phyloP scores from a whole-genome alignment of 2,113 vertebrate genomes.

The Halichoeres trimaculatus region DNA sequence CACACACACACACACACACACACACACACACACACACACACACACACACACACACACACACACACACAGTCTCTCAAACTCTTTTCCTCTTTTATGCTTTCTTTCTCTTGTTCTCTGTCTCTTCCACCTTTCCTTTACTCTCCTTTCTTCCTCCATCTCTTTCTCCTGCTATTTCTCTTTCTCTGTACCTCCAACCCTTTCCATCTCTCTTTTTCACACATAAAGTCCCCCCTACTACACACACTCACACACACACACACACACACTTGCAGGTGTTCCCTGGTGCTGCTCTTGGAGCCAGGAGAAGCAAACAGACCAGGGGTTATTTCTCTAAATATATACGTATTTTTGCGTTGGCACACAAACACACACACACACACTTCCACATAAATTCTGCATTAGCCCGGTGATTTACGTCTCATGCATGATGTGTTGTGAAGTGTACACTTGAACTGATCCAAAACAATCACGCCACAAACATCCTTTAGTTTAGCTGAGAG shows the following conservation, averaged over 20 bases:
- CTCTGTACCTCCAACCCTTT: too few relatives aligned
- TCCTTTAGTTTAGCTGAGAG: not conserved
- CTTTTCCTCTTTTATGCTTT: too few relatives aligned
- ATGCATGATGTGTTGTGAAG: not conserved
- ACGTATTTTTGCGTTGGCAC: conserved; percentile 36
- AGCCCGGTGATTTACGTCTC: not conserved
- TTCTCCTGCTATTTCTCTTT: too few relatives aligned
- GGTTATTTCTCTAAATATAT: conserved; percentile 66
- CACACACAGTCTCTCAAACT: too few relatives aligned
- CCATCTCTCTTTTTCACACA: not conserved
- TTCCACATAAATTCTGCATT: conserved; percentile 9
- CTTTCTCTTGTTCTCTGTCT: too few relatives aligned
- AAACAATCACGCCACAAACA: not conserved
- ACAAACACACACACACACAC: conserved; percentile 16
- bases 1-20: conserved; percentile 16
- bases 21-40: conserved; percentile 25
- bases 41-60: conserved; percentile 54
- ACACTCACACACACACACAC: conserved; percentile 20
- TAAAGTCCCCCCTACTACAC: not conserved
- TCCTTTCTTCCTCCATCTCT: too few relatives aligned
- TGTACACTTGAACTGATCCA: not conserved
- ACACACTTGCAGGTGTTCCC: conserved; percentile 75
- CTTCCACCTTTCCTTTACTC: too few relatives aligned
- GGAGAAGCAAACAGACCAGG: conserved; percentile 69
- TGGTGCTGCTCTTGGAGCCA: conserved; percentile 68